These are phyloP conservation scores for Artemisiospiza belli DNA, from an alignment of 2,113 vertebrate species.

Conservation along the genomic window DNA sequence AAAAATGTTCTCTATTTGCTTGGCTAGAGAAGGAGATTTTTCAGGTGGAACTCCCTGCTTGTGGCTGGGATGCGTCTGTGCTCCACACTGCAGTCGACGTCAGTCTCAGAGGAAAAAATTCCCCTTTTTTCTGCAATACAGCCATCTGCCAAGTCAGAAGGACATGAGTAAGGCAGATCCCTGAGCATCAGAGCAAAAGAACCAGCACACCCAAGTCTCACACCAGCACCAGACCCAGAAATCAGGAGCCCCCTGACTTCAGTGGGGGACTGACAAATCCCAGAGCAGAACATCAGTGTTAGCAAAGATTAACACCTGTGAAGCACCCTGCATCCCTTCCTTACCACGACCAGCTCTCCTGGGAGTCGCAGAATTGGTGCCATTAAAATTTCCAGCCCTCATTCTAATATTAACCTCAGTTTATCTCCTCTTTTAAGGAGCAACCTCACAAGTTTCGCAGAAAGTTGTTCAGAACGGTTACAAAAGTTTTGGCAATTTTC, in stretches of 20 bases:
- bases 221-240: neutral
- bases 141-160: neutral
- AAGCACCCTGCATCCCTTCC: neutral
- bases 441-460: neutral
- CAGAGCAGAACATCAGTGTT: neutral
- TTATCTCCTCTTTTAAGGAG: neutral
- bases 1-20: neutral
- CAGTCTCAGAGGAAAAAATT: neutral
- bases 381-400: neutral
- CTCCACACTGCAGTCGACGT: rapidly evolving
- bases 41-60: neutral
- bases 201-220: neutral
- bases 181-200: neutral
- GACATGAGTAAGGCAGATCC: neutral
- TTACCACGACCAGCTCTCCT: neutral
- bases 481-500: neutral
- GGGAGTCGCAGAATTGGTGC: neutral
- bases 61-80: neutral
- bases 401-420: neutral
- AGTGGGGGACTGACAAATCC: neutral
- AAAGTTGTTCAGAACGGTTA: neutral
- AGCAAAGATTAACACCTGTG: neutral
- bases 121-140: neutral
- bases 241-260: neutral
- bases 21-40: neutral